Percentiles rank a stretch among this genome's conserved stretches.
These are phyloP conservation scores for Halcyon smyrnensis DNA, from an alignment of 2,797 vertebrate species.

Conservation along the genomic window DNA sequence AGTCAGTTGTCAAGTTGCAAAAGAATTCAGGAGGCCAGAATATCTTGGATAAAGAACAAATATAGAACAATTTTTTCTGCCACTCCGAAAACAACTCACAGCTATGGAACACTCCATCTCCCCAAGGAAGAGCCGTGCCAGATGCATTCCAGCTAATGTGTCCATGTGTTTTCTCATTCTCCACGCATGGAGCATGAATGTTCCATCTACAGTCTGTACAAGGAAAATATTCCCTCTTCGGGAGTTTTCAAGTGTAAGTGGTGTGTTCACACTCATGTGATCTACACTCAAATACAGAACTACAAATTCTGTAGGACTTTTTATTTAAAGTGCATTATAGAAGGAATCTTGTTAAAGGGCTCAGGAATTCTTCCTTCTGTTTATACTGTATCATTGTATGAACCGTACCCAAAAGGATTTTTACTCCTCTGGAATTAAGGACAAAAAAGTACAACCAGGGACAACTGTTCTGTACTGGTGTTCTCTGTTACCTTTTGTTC, in stretches of 20 bases:
- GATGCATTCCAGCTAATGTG: constrained; percentile 27
- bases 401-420: not conserved
- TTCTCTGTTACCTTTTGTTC: constrained; percentile 10
- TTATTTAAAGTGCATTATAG: not conserved
- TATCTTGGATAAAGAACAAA: constrained; percentile 38
- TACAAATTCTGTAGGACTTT: not conserved
- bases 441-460: not conserved
- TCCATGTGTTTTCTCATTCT: constrained; percentile 48
- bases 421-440: not conserved
- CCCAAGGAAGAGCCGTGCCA: constrained; percentile 29
- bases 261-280: not conserved
- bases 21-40: constrained; percentile 24
- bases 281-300: not conserved
- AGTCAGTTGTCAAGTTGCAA: constrained; percentile 15
- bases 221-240: constrained; percentile 2
- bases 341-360: not conserved
- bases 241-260: not conserved
- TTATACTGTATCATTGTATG: not conserved
- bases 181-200: not conserved
- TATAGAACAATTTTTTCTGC: constrained; percentile 33
- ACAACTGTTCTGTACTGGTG: not conserved
- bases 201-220: not conserved
- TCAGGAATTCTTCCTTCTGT: not conserved
- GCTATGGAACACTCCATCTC: constrained; percentile 55
- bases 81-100: constrained; percentile 53